Evolutionary conservation across 2,888 invertebrate genomes (phyloP).

Genomic region (Eudasyphora cyanicolor): DNA sequence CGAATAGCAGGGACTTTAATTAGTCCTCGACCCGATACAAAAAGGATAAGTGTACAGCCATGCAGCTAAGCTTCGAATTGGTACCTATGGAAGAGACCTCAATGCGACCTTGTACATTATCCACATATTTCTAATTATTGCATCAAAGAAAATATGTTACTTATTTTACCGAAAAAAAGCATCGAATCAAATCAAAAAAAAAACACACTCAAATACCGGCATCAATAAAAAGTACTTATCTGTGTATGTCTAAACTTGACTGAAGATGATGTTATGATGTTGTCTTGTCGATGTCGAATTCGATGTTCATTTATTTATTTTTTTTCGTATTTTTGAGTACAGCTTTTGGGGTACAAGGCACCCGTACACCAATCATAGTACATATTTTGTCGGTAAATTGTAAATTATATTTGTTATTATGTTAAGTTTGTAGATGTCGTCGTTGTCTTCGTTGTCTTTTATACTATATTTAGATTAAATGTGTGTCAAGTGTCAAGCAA

Average conservation of each 20-base stretch:
- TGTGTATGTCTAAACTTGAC: not conserved
- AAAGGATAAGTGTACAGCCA: too few species aligned
- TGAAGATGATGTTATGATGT: not conserved
- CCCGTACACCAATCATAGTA: not conserved
- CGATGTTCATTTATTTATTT: too few species aligned
- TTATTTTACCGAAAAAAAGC: too few species aligned
- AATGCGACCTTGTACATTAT: too few species aligned
- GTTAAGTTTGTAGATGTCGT: not conserved
- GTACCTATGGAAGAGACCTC: too few species aligned
- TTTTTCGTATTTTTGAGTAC: not conserved
- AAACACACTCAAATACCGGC: too few species aligned
- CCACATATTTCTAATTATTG: too few species aligned
- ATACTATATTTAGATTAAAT: conserved; percentile 48
- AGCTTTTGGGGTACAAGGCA: not conserved
- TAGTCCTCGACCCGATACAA: too few species aligned
- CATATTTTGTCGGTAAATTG: not conserved
- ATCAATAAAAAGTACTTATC: not conserved
- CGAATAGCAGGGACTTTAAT: too few species aligned
- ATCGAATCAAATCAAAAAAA: not conserved
- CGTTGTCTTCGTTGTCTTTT: not conserved
- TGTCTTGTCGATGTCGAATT: too few species aligned
- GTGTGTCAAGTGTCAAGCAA: conserved; percentile 64
- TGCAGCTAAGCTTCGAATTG: too few species aligned
- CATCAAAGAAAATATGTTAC: too few species aligned
- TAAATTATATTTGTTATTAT: conserved; percentile 14